Percentiles rank a stretch among this genome's conserved stretches.
phyloP scores from a whole-genome alignment of 2,113 vertebrate genomes.

The Rhabdornis inornatus region DNA sequence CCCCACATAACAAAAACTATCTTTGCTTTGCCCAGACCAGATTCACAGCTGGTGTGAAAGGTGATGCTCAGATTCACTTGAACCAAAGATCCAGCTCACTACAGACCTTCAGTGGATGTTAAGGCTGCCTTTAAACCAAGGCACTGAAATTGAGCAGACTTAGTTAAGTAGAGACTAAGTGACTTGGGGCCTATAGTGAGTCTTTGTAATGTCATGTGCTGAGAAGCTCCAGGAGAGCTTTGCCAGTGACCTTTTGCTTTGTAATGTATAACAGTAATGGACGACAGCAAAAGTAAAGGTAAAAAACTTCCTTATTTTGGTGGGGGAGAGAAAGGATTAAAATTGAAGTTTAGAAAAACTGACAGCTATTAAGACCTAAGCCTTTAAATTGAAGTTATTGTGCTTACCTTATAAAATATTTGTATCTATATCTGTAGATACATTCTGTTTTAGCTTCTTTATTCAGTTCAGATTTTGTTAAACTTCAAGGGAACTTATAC shows the following conservation, averaged over 20 bases:
- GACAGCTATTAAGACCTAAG: background rate
- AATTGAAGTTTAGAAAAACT: background rate
- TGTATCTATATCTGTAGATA: background rate
- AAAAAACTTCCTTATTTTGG: conserved; percentile 16
- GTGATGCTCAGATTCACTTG: background rate
- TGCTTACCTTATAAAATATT: background rate
- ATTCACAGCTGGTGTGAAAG: background rate
- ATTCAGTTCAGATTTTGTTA: background rate
- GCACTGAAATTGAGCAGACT: background rate
- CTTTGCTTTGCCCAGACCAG: background rate
- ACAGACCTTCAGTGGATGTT: background rate
- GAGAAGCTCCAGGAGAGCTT: background rate
- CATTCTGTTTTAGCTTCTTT: background rate
- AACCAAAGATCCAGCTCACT: background rate
- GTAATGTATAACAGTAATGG: background rate
- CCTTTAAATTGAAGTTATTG: background rate
- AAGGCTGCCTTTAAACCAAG: conserved; percentile 17
- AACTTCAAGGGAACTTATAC: background rate
- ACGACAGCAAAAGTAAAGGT: conserved; percentile 42
- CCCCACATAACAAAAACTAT: too few relatives aligned
- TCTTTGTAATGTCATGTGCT: conserved; percentile 62
- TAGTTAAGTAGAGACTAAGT: conserved; percentile 32
- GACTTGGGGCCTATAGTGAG: background rate
- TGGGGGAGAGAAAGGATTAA: background rate
- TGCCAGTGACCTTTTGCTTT: conserved; percentile 28